A percentile compares a stretch with the other conserved stretches of the same genome.
These are phyloP conservation scores for Nibea coibor DNA, from an alignment of 2,113 vertebrate genomes.

Conservation along the genomic window DNA sequence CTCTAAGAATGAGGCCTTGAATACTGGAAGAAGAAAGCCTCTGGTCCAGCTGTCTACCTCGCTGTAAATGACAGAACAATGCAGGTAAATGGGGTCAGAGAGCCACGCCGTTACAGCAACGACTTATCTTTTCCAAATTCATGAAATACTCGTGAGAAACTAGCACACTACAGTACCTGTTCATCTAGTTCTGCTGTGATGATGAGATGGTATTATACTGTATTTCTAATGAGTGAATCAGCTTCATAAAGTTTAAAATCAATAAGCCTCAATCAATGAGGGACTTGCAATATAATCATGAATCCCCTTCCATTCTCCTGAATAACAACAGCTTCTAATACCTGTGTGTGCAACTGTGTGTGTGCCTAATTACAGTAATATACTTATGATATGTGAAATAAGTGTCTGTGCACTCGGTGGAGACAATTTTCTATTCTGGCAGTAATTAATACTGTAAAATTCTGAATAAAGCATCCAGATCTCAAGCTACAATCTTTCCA, in stretches of 20 bases:
- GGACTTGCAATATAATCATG: slow-evolving; percentile 24
- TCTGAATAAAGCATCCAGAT: slow-evolving; percentile 8
- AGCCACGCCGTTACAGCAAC: neutral
- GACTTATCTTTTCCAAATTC: neutral
- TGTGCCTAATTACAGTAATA: slow-evolving; percentile 32
- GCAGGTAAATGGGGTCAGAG: neutral
- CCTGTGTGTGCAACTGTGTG: slow-evolving; percentile 29
- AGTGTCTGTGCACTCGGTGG: slow-evolving; percentile 2
- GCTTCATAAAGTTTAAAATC: slow-evolving; percentile 21
- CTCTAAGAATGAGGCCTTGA: neutral
- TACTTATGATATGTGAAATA: slow-evolving; percentile 32
- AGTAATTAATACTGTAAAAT: slow-evolving; percentile 28
- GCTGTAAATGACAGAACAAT: neutral
- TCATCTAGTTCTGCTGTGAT: neutral
- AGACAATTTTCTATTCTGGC: slow-evolving; percentile 5
- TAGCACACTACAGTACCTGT: neutral
- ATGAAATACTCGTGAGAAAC: neutral
- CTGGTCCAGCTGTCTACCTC: neutral
- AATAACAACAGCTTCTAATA: slow-evolving; percentile 46
- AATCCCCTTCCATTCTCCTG: slow-evolving; percentile 15
- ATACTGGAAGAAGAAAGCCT: neutral
- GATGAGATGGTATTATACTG: neutral
- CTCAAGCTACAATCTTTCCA: slow-evolving; percentile 1
- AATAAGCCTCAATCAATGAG: slow-evolving; percentile 23
- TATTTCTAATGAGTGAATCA: neutral